Evolutionary conservation across 2,113 vertebrate genomes (phyloP).

Genomic region (Macquaria ambigua): DNA sequence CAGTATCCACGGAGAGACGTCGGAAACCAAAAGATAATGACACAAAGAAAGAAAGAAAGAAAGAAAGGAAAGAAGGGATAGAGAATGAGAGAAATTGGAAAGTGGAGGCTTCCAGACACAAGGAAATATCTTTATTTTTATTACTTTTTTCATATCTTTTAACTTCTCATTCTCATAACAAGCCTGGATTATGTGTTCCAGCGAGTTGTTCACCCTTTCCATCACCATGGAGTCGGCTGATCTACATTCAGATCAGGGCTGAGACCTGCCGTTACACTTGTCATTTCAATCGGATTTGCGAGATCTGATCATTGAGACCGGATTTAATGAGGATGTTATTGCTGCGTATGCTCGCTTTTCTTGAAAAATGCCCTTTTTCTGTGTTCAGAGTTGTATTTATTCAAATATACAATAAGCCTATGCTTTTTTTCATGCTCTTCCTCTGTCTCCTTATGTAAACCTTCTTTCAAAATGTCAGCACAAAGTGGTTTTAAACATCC

Average conservation of each 20-base stretch:
- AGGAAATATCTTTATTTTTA: background rate
- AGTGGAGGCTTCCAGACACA: background rate
- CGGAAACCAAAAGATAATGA: slow-evolving; percentile 3
- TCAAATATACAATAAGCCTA: background rate
- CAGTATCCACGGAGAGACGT: background rate
- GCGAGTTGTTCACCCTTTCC: slow-evolving; percentile 26
- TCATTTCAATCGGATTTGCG: slow-evolving; percentile 32
- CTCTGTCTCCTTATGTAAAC: background rate
- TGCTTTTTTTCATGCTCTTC: background rate
- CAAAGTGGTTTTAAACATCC: slow-evolving; percentile 12
- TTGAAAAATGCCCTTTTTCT: background rate
- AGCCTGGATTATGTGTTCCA: slow-evolving; percentile 44
- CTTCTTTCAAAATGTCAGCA: background rate
- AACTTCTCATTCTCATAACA: background rate
- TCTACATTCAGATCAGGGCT: slow-evolving; percentile 29
- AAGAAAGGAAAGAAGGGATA: background rate
- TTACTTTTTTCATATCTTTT: background rate
- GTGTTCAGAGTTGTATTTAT: background rate
- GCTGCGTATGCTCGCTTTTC: background rate
- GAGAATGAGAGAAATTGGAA: background rate
- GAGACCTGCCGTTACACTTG: slow-evolving; percentile 15
- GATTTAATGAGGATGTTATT: slow-evolving; percentile 26
- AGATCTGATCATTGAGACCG: slow-evolving; percentile 16
- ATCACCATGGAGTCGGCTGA: slow-evolving; percentile 23
- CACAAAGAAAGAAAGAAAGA: slow-evolving; percentile 7